Base-by-base conservation (phyloP, 2,113 vertebrate species). In the Misgurnus anguillicaudatus region DNA sequence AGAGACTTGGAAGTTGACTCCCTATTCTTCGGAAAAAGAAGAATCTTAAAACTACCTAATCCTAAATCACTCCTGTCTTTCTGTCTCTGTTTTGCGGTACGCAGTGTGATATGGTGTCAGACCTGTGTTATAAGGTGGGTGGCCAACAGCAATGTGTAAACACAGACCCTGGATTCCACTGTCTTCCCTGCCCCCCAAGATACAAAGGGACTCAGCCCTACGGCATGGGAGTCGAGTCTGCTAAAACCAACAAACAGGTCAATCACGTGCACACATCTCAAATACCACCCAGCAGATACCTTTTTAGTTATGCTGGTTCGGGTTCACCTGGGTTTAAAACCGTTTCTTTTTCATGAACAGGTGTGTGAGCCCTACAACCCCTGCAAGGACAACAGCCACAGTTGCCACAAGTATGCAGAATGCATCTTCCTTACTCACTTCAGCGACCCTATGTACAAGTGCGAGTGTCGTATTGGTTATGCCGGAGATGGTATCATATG, bases 281-380 rank as follows among this genome's bases (percentile, higher is more conserved):
- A 21, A 65, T 45, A 19, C 36, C 48, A 57, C 51, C 51, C 1
- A 13, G 19, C 39, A 42, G 38, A 61, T 16, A 6, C 19, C 39
- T 16, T 51, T 57, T n/a, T 41, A 4, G 24, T 31, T 31, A 31
- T 31, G 24, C 24, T 31, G 24, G 10, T 63, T 75, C 24, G 51
- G 60, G 24, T 36, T 75, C 70, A 72, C n/a, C 4, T 71, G 24
- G 39, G n/a, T 60, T 73, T 42, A 73, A 60, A 71, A 48, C 14
- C 13, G 66, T 75, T 13, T 4, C 1, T 16, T 45, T 53, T 80
- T 62, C 57, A 41, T 53, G 55, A 88, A 0, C 57, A 99, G 97
- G 92, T 96, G 68, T 99, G 98, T 84, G 96, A 97, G 79, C 98
- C 96, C 0, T 92, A 97, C 74, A 98, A 99, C 73, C 98, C 97